A percentile compares a stretch with the other conserved stretches of the same genome.
Conservation (phyloP, 2,797 vertebrate genomes). For the Cossypha polioptera region DNA sequence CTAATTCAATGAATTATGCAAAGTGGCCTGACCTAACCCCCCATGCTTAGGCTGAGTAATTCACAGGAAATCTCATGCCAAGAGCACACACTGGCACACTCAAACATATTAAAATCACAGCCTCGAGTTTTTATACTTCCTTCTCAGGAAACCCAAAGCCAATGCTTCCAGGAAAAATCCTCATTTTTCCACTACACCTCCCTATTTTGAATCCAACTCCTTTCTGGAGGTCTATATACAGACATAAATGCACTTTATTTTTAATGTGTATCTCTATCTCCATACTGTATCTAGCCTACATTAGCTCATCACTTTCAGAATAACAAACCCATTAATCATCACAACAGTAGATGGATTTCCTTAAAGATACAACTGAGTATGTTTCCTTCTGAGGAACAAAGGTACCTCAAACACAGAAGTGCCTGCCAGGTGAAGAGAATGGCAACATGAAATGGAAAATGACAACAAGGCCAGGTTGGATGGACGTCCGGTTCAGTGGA, state of each 20-base stretch:
- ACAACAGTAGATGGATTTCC: neutral
- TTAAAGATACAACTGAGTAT: neutral
- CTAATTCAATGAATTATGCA: neutral
- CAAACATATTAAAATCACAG: neutral
- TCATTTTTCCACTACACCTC: neutral
- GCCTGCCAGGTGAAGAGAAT: neutral
- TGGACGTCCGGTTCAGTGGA: neutral
- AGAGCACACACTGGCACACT: neutral
- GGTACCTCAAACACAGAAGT: neutral
- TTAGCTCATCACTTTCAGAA: neutral
- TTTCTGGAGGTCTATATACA: neutral
- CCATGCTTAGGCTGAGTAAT: neutral
- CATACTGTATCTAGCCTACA: neutral
- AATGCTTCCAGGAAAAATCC: neutral
- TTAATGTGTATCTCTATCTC: neutral
- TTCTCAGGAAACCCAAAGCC: neutral
- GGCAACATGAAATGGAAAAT: neutral
- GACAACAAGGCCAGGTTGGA: neutral
- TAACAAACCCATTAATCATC: neutral
- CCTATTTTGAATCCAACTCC: neutral
- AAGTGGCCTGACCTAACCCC: neutral
- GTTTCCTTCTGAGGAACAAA: neutral
- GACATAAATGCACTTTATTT: accelerated
- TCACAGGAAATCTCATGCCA: neutral
- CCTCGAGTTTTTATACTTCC: neutral